Conservation (phyloP, 2,888 invertebrate genomes). For the Phoronis australis region DNA sequence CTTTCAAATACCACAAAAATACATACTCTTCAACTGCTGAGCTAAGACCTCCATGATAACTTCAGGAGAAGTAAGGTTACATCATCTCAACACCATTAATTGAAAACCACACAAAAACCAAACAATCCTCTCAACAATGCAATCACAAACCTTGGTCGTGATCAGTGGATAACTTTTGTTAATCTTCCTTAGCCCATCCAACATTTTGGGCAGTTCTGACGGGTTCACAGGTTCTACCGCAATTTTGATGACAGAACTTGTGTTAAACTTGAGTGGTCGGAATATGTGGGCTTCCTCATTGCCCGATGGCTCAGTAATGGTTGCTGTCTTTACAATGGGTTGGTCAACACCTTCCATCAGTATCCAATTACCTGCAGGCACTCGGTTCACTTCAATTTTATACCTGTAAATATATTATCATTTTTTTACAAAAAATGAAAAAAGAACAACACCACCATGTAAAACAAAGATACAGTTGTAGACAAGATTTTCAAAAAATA, state of each 20-base stretch:
- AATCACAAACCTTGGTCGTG: slow-evolving; percentile 74
- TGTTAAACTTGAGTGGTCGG: slow-evolving; percentile 87
- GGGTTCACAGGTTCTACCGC: slow-evolving; percentile 97
- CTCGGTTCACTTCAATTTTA: slow-evolving; percentile 83
- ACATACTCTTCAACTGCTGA: too few species aligned
- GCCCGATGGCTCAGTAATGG: slow-evolving; percentile 74
- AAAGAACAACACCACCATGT: too few species aligned
- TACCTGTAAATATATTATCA: slow-evolving; percentile 59
- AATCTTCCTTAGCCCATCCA: slow-evolving; percentile 91
- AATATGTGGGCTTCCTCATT: slow-evolving; percentile 85
- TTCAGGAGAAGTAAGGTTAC: too few species aligned
- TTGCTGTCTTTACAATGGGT: slow-evolving; percentile 93
- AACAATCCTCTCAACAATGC: too few species aligned
- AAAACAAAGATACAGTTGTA: too few species aligned
- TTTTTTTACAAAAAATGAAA: too few species aligned
- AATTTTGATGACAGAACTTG: slow-evolving; percentile 92
- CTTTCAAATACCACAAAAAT: too few species aligned
- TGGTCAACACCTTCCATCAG: slow-evolving; percentile 95
- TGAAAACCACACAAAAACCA: too few species aligned
- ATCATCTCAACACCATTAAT: too few species aligned
- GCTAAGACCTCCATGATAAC: too few species aligned
- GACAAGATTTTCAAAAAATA: too few species aligned
- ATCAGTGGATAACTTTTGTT: slow-evolving; percentile 94
- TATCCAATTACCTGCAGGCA: slow-evolving; percentile 96
- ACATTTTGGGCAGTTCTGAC: slow-evolving; percentile 93